phyloP scores from a whole-genome alignment of 2,797 vertebrate genomes.

The Zenarchopterus dispar region DNA sequence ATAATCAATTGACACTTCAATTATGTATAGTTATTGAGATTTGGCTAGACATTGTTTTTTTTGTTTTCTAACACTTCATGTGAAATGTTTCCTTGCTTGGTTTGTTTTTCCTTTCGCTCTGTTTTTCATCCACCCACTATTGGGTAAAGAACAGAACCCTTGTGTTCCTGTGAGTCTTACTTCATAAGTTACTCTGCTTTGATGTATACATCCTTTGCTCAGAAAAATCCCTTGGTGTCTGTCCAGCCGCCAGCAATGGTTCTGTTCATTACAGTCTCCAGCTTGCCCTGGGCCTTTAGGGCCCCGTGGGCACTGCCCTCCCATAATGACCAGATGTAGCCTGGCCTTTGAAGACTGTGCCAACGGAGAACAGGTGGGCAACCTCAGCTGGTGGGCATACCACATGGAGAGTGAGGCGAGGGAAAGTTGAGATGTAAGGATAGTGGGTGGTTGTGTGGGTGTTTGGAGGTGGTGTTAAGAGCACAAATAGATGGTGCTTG shows the following conservation, averaged over 20 bases:
- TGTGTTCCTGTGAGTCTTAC: constrained; percentile 29
- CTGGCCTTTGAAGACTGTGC: constrained; percentile 77
- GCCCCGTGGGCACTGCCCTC: constrained; percentile 60
- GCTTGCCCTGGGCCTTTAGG: constrained; percentile 65
- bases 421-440: constrained; percentile 7
- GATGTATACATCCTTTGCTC: constrained; percentile 61
- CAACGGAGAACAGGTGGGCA: constrained; percentile 80
- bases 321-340: constrained; percentile 80
- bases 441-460: neutral
- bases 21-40: too few relatives aligned
- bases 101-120: constrained; percentile 18
- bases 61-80: neutral
- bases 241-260: constrained; percentile 51
- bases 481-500: constrained; percentile 28
- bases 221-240: constrained; percentile 57
- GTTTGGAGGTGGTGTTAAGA: constrained; percentile 11
- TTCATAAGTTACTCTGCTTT: constrained; percentile 57
- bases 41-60: neutral
- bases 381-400: constrained; percentile 60
- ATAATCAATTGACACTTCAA: too few relatives aligned
- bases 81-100: neutral
- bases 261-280: constrained; percentile 76
- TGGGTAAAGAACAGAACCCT: constrained; percentile 6
- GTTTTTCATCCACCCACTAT: constrained; percentile 16
- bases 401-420: constrained; percentile 40